Evolutionary conservation across 1,140 invertebrate genomes (phyloP).

Genomic region (Atta colombica): DNA sequence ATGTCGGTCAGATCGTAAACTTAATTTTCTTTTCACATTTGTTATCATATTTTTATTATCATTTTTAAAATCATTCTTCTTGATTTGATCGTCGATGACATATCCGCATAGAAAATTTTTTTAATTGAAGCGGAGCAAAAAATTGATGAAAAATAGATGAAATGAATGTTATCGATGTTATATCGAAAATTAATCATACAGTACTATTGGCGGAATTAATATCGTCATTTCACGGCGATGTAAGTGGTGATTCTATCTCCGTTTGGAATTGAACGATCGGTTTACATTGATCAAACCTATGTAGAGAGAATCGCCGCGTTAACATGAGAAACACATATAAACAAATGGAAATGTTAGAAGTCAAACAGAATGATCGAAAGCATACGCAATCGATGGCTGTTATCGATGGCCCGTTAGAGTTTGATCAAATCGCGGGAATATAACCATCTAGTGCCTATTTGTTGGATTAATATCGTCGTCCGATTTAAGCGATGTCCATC

Average conservation of each 20-base stretch:
- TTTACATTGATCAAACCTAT: slow-evolving; percentile 24
- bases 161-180: slow-evolving; percentile 27
- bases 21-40: slow-evolving; percentile 34
- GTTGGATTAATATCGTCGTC: slow-evolving; percentile 55
- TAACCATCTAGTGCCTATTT: slow-evolving; percentile 12
- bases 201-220: slow-evolving; percentile 27
- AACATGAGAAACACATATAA: slow-evolving; percentile 41
- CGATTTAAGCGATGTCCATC: slow-evolving; percentile 43
- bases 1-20: slow-evolving; percentile 5
- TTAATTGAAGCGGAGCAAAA: not conserved
- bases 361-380: slow-evolving; percentile 23
- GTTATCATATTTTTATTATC: too few species aligned
- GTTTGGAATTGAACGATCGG: slow-evolving; percentile 29
- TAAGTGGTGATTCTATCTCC: not conserved
- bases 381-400: slow-evolving; percentile 22
- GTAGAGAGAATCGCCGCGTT: slow-evolving; percentile 53
- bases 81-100: not conserved
- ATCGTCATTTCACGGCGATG: not conserved
- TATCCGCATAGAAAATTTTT: not conserved
- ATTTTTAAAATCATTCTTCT: not conserved
- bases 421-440: not conserved
- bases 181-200: not conserved
- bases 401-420: slow-evolving; percentile 31
- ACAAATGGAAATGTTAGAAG: slow-evolving; percentile 46
- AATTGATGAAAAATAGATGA: not conserved